Evolutionary conservation across 2,797 vertebrate species (phyloP), one percentile per base, ranked within the genome.

Genomic region (Delichon dasypus): DNA sequence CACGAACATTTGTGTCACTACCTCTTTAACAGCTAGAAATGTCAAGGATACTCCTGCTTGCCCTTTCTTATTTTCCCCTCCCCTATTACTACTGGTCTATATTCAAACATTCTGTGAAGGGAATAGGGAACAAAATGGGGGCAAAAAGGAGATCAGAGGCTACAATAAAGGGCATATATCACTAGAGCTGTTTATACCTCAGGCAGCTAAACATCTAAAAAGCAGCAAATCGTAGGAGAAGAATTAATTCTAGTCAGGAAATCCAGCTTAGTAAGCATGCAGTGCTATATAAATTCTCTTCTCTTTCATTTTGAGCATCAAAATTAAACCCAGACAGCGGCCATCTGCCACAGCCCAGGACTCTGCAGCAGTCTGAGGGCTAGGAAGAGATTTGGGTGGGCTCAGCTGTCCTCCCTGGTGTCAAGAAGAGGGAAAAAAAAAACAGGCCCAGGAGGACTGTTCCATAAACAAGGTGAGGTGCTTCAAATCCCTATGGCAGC

Each of bases 21-120:
- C 15, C 65, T 53, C 10, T 36, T 5, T 2, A 65, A 70, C 75
- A 88, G 88, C 73, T 89, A 87, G 70, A 92, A 93, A 95, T 64
- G 77, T 89, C 92, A 93, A 95, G 93, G 88, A 95, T 95, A 92
- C 66, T 62, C 51, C 51, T 51, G n/a, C 70, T n/a, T 51, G 65
- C 40, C 40, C 38, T 80, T 65, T 83, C 9, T 72, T 32, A 82
- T 19, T 7, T 22, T 40, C 13, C 4, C 47, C 60, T 91, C 30
- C 50, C 30, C 12, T 67, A 2, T 71, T 74, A 64, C 57, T 50
- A 36, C 9, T 25, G 61, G 30, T 26, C n/a, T 85, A 5, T 4
- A 79, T 79, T 71, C 53, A 74, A 85, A 76, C 2, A 2, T 34
- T 40, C 45, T 20, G 18, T 20, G 36, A 80, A 62, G 23, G 44